These are phyloP conservation scores for Lethenteron reissneri DNA, from an alignment of 2,113 vertebrate genomes.

Conservation along the genomic window DNA sequence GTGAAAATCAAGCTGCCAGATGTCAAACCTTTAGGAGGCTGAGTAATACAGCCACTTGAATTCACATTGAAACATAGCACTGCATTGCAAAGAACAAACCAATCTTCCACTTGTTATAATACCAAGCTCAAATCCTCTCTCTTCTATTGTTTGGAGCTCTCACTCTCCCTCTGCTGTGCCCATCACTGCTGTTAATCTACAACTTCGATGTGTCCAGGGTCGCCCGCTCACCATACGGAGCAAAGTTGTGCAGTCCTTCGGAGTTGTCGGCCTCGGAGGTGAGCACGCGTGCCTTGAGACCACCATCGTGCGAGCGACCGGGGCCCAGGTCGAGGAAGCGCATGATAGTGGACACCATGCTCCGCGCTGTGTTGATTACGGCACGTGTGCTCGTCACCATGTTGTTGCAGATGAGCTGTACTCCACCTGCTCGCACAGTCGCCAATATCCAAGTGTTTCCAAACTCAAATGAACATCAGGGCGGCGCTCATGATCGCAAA, in stretches of 20 bases:
- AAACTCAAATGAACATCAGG: neutral
- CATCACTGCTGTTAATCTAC: no score
- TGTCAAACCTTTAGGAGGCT: no score
- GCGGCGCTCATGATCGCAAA: no score
- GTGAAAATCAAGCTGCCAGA: no score
- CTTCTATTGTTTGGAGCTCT: no score
- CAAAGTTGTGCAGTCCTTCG: slow-evolving; percentile 95
- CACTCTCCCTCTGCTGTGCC: no score
- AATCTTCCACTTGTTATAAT: no score
- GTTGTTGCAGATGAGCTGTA: slow-evolving; percentile 96
- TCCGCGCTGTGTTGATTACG: slow-evolving; percentile 93
- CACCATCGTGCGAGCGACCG: slow-evolving; percentile 64
- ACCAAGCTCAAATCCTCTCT: no score
- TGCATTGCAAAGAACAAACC: no score
- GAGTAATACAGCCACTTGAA: no score
- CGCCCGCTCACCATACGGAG: slow-evolving; percentile 48
- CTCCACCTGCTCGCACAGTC: slow-evolving; percentile 37
- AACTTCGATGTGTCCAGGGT: neutral
- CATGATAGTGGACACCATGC: slow-evolving; percentile 99
- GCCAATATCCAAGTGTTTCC: neutral
- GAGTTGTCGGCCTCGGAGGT: slow-evolving; percentile 91
- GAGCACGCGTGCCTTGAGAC: slow-evolving; percentile 69
- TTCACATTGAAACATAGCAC: no score
- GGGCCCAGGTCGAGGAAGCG: slow-evolving; percentile 89
- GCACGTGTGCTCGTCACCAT: slow-evolving; percentile 97